Percentiles rank a stretch among this genome's conserved stretches.
Conservation (phyloP, 2,797 vertebrate species). For the Ceyx erithaca region DNA sequence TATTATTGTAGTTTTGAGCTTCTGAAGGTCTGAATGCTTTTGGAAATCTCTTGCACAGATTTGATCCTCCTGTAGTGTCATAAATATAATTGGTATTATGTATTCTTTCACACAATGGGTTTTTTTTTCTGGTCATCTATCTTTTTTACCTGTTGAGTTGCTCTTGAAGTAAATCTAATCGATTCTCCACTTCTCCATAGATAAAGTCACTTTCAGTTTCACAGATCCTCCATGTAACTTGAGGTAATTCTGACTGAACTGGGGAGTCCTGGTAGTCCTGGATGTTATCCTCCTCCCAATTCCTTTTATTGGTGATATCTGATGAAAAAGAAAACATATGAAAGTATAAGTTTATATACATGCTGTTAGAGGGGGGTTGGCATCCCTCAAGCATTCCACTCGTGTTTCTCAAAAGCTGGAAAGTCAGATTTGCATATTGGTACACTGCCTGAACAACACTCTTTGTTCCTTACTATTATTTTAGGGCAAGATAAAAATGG, state of each 20-base stretch:
- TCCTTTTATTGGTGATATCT: constrained; percentile 83
- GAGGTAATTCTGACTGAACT: constrained; percentile 79
- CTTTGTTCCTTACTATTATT: background rate
- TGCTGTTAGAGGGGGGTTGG: background rate
- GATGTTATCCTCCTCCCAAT: constrained; percentile 85
- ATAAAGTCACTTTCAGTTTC: constrained; percentile 93
- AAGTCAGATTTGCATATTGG: background rate
- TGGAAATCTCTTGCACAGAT: background rate
- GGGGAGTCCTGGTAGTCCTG: constrained; percentile 82
- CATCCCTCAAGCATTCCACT: background rate
- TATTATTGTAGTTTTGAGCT: background rate
- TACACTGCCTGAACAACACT: background rate
- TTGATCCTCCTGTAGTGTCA: background rate
- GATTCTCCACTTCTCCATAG: constrained; percentile 95
- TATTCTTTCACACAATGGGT: background rate
- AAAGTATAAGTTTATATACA: background rate
- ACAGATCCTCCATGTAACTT: constrained; percentile 85
- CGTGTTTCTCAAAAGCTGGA: background rate
- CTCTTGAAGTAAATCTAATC: constrained; percentile 94
- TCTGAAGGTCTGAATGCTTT: background rate
- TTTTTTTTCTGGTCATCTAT: background rate
- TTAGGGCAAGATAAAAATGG: background rate
- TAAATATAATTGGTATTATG: background rate
- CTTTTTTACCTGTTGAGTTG: constrained; percentile 94
- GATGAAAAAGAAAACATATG: constrained; percentile 45